Base-by-base conservation (phyloP, 1,140 invertebrate genomes). In the Halesus radiatus region DNA sequence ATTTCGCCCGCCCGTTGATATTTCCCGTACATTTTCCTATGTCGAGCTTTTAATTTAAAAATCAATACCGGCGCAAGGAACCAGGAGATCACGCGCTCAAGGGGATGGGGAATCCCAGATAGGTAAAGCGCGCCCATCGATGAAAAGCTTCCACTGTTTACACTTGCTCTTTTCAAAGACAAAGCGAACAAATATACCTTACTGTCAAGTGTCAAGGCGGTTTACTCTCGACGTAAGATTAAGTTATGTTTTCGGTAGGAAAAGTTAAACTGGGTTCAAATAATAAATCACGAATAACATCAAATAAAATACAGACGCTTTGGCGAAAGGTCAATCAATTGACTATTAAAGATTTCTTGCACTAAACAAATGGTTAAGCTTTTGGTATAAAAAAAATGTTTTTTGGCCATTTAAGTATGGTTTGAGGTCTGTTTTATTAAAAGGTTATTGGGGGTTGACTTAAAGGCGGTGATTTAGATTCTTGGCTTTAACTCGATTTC, bases 1-100 rank as follows among this genome's bases (percentile, higher is more conserved):
- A 60, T 60, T 60, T 66, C 62, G 62, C 62, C 22, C 16, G 10
- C 29, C 22, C 37, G 23, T 66, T 66, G 62, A 66, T 66, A 29
- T 66, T 66, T 66, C 62, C 23, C 37, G 37, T 45, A 45, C 37
- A 45, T 45, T 45, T 45, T 26, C n/a, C 6, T 56, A 26, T 26
- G 62, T 16, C 23, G 26, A 29, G 62, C 62, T 37, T 66, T 66
- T 66, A 66, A 66, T 66, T 26, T 66, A 66, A 66, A 66, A 66
- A 66, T 66, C 62, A 66, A 66, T 66, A 66, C 22, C n/a, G n/a
- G 23, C 29, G 62, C 23, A n/a, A 66, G 62, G 16, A 66, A 32
- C 22, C 22, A 26, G 13, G 3, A n/a, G 62, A 22, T n/a, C 22
- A 16, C 22, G 3, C 62, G 20, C 23, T 29, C 22, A 32, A 29